Evolutionary conservation across 2,888 invertebrate genomes (phyloP), one percentile per base, ranked within the genome.

Genomic region (Tortrix viridana): DNA sequence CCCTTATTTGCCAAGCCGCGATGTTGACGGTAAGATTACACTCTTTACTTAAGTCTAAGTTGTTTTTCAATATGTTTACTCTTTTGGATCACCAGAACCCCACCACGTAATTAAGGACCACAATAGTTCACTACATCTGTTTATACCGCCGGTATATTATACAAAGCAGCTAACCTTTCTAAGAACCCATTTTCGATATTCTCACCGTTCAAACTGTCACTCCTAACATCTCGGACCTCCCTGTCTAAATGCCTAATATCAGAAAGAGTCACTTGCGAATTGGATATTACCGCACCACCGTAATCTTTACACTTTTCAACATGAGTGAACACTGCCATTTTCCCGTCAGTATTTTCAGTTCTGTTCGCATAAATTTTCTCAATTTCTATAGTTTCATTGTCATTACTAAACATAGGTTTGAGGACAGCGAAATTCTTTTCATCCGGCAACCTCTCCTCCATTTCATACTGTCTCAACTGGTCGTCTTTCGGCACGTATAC

Each of bases 71-170:
- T 32, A 22, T 22, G 3, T 22, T 3, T 3, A 22, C 9, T 9
- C 1, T 26, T 26, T 5, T 12, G 32, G 32, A 32, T 12, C 32
- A 32, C 12, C 12, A 32, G 3, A 26, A 32, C 32, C 3, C 32
- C 32, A 32, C 3, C 32, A 48, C 19, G 38, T 14, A 20, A n/a
- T 48, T 16, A 57, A 44, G 57, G 48, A 48, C 38, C 22, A 14
- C 7, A 48, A 3, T n/a, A 47, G 22, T 43, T 9, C 5, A 19
- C n/a, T 19, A 19, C 16, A n/a, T 37, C 47, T 38, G 46, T 67
- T 81, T 75, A 84, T 67, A 85, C 83, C 7, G 86, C 81, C 5
- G 89, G 78, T 73, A 91, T 86, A 69, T 88, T 88, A 58, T 89
- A 92, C 20, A 89, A 71, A 0, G 88, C 88, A 0, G 87, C 86